Evolutionary conservation across 2,797 vertebrate genomes (phyloP).

Genomic region (Nyctalus aviator): DNA sequence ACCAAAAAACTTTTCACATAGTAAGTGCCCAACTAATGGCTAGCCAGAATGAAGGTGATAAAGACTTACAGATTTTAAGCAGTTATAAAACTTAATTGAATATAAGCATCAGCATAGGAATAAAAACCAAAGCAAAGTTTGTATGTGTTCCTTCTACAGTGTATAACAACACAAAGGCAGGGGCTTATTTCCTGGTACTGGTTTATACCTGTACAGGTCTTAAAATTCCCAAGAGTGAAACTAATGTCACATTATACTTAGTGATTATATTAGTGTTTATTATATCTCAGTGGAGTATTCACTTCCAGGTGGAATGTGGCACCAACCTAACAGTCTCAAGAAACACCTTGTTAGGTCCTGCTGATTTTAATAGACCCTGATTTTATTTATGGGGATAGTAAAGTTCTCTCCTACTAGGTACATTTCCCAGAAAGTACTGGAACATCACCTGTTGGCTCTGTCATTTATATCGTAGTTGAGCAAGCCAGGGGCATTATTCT

Average conservation of each 20-base stretch:
- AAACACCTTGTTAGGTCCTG: not conserved
- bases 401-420: not conserved
- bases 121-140: not conserved
- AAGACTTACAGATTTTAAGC: not conserved
- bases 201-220: not conserved
- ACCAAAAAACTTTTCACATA: not conserved
- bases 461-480: not conserved
- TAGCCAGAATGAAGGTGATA: not conserved
- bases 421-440: not conserved
- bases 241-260: not conserved
- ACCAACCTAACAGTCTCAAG: not conserved
- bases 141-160: not conserved
- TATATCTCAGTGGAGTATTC: not conserved
- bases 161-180: not conserved
- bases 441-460: not conserved
- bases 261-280: not conserved
- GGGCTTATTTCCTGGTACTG: not conserved
- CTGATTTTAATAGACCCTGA: not conserved
- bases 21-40: not conserved
- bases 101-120: not conserved
- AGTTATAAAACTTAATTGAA: conserved; percentile 9
- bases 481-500: not conserved
- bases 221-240: conserved; percentile 3
- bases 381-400: conserved; percentile 1
- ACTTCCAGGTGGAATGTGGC: not conserved